Evolutionary conservation across 2,113 vertebrate species (phyloP), one percentile per base, ranked within the genome.

Genomic region (Chaetodon auriga): DNA sequence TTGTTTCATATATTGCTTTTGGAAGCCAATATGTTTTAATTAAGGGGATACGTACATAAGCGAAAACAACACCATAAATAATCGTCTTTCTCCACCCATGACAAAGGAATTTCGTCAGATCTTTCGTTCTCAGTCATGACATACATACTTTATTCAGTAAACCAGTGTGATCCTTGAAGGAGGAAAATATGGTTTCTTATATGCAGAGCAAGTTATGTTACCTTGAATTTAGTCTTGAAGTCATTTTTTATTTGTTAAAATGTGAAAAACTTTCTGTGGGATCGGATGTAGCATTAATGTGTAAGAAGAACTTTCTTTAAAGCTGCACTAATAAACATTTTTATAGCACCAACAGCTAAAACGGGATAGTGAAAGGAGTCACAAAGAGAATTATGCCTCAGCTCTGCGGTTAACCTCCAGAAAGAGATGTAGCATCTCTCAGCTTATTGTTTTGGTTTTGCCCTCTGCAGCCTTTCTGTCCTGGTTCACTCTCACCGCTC

Each of bases 21-120:
- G 92, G 91, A 93, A 90, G 87, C 88, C 88, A 84, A 93, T 92
- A 87, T 90, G 90, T 92, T 95, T 94, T 94, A 95, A 95, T 95
- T 93, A 94, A 93, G 85, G 81, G 77, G 93, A 92, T 93, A 91
- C 30, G 30, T 30, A 30, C 92, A 87, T 90, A 92, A 89, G 86
- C 84, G 92, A 92, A 92, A 94, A 95, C 91, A 93, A 94, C 91
- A 91, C 86, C 92, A 93, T 94, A 92, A 92, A 93, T 94, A 95
- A 95, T 90, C 84, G 62, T 75, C 77, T 82, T 75, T 88, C 90
- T 75, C 88, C 89, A 89, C 82, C 91, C 92, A 92, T 90, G 91
- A 95, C 89, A 94, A 92, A 89, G 86, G 84, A 87, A 94, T 93
- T 83, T 87, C 45, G 55, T 93, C 78, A 90, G 91, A 93, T 92